Evolutionary conservation across 2,888 invertebrate genomes (phyloP), one percentile per base, ranked within the genome.

Genomic region (Scaptomyza polygonia): DNA sequence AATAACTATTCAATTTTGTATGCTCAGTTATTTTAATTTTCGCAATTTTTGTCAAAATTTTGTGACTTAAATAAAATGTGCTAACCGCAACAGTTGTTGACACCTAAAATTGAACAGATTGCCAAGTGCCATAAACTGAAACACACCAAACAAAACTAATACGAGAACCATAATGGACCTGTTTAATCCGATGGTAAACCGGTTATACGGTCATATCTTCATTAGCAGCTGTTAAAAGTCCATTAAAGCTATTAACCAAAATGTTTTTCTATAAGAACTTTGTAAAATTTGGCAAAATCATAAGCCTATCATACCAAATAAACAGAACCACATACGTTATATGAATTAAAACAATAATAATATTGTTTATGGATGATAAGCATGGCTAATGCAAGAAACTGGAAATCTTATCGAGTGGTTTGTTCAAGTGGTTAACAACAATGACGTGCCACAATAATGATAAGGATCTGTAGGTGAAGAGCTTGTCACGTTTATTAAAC

Each of bases 401-500:
- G 9, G 9, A 54, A 54, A 14, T 14, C 45, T 58, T 74, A 77
- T 72, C 72, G 52, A 58, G 11, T 25, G 29, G 29, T 4, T 21
- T 63, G 48, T 8, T 69, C 58, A 57, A 74, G 74, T 63, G 58
- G 18, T 30, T 18, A 42, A 29, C 9, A 30, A 43, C 16, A 43
- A 58, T 72, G 72, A 77, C 72, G 72, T 21, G 43, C 5, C 40
- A n/a, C 25, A 27, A 25, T 16, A 16, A 32, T 18, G 77, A 71
- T 76, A 62, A 45, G 11, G 16, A 76, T 76, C 61, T 61, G 2
- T 8, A 8, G 42, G 16, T 52, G 40, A 18, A 53, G 9, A 61
- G 39, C 44, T 57, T 71, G 77, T 67, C 74, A 74, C 72, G 73
- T 72, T 74, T 72, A 56, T 67, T 67, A 63, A 67, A 54, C 67